Conservation (phyloP, 2,888 invertebrate genomes). For the Eubasilissa splendida region DNA sequence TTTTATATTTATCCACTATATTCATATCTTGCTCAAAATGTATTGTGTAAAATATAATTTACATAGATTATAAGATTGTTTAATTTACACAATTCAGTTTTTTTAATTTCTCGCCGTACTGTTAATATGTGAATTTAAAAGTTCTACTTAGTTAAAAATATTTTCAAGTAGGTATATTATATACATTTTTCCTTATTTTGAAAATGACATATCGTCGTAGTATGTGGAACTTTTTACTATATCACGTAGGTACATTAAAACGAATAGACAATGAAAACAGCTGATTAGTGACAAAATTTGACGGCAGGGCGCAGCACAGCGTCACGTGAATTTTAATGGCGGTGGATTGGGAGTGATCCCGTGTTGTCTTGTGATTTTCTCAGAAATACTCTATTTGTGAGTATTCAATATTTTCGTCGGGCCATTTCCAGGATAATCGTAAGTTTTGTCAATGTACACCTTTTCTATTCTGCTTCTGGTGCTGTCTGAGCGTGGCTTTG, state of each 20-base stretch:
- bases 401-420: constrained; percentile 28
- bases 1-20: too few relatives aligned
- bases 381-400: constrained; percentile 44
- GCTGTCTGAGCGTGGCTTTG: constrained; percentile 24
- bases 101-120: too few relatives aligned
- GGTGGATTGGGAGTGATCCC: constrained; percentile 73
- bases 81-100: too few relatives aligned
- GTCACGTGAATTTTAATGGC: constrained; percentile 79
- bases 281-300: constrained; percentile 68
- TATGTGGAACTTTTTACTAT: too few relatives aligned
- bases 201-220: too few relatives aligned
- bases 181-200: too few relatives aligned
- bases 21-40: too few relatives aligned
- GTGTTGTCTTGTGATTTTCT: constrained; percentile 73
- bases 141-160: too few relatives aligned
- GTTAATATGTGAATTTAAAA: too few relatives aligned
- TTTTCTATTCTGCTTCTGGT: background rate
- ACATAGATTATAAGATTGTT: too few relatives aligned
- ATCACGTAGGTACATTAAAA: constrained; percentile 18
- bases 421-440: constrained; percentile 25
- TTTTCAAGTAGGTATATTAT: too few relatives aligned
- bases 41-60: too few relatives aligned
- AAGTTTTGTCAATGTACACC: constrained; percentile 30
- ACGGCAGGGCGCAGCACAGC: constrained; percentile 74
- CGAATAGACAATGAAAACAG: constrained; percentile 74